phyloP scores from a whole-genome alignment of 1,140 invertebrate species.

The Bombus impatiens region DNA sequence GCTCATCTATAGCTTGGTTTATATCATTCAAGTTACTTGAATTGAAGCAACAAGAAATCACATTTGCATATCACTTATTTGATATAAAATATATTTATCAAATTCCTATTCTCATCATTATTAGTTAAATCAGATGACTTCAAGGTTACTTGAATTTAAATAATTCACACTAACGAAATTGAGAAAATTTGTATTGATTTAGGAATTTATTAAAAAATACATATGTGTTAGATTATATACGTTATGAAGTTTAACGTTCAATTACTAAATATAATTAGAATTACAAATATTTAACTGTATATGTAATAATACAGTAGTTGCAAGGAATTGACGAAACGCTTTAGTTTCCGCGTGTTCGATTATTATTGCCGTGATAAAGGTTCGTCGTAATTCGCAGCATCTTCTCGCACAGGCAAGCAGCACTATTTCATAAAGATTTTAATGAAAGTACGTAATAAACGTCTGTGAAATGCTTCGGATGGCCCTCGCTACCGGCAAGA shows the following conservation, averaged over 20 bases:
- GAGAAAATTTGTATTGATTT: neutral
- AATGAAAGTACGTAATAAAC: constrained; percentile 72
- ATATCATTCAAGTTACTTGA: too few relatives aligned
- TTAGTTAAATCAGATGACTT: neutral
- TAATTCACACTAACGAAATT: neutral
- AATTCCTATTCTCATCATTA: neutral
- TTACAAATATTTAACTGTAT: too few relatives aligned
- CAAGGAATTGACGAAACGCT: neutral
- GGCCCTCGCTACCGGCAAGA: constrained; percentile 51
- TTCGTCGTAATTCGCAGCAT: constrained; percentile 33
- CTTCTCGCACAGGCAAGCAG: constrained; percentile 43
- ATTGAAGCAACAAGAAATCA: too few relatives aligned
- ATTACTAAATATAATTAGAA: neutral
- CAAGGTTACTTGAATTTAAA: too few relatives aligned
- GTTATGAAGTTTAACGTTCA: neutral
- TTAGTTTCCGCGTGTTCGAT: constrained; percentile 42
- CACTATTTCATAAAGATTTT: constrained; percentile 71
- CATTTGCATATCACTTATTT: too few relatives aligned
- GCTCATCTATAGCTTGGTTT: neutral
- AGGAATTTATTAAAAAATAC: neutral
- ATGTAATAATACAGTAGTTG: too few relatives aligned
- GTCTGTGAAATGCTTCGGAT: constrained; percentile 64
- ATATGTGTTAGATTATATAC: neutral
- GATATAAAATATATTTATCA: neutral
- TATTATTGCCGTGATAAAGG: constrained; percentile 35